These are phyloP conservation scores for Lasioglossum albipes DNA, from an alignment of 1,140 invertebrate species.

Conservation along the genomic window DNA sequence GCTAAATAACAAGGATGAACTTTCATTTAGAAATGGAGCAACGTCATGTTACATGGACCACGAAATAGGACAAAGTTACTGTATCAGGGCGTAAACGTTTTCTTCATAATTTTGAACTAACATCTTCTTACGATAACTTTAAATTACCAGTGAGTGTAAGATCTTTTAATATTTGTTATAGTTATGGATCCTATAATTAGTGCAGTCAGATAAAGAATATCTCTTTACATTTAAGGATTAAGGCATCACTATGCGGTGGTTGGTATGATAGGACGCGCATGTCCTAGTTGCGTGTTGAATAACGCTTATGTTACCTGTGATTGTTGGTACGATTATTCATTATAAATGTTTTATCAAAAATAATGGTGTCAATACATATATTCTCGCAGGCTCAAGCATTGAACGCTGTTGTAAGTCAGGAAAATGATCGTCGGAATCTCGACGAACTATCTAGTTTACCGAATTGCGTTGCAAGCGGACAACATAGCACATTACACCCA, in stretches of 20 bases:
- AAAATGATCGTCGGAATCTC: constrained; percentile 68
- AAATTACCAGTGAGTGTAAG: constrained; percentile 58
- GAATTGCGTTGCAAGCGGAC: constrained; percentile 64
- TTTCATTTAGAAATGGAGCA: constrained; percentile 60
- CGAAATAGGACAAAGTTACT: constrained; percentile 30
- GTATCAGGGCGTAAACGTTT: constrained; percentile 65
- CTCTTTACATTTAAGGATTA: constrained; percentile 41
- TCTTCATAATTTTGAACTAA: constrained; percentile 47
- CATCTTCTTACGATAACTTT: constrained; percentile 43
- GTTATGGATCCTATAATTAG: background rate
- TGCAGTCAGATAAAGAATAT: background rate
- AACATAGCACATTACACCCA: constrained; percentile 79
- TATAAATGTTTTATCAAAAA: background rate
- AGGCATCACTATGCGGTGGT: constrained; percentile 42
- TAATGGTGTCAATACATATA: background rate
- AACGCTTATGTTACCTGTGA: constrained; percentile 90
- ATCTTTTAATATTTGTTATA: background rate
- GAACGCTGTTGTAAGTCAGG: constrained; percentile 69
- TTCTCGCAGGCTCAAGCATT: constrained; percentile 74
- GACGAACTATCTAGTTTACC: constrained; percentile 69
- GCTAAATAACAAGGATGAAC: constrained; percentile 1
- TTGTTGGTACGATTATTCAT: constrained; percentile 67
- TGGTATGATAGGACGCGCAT: constrained; percentile 76
- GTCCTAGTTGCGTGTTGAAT: constrained; percentile 93
- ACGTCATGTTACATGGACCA: constrained; percentile 53